Evolutionary conservation across 2,888 invertebrate species (phyloP).

Genomic region (Melieria omissa): DNA sequence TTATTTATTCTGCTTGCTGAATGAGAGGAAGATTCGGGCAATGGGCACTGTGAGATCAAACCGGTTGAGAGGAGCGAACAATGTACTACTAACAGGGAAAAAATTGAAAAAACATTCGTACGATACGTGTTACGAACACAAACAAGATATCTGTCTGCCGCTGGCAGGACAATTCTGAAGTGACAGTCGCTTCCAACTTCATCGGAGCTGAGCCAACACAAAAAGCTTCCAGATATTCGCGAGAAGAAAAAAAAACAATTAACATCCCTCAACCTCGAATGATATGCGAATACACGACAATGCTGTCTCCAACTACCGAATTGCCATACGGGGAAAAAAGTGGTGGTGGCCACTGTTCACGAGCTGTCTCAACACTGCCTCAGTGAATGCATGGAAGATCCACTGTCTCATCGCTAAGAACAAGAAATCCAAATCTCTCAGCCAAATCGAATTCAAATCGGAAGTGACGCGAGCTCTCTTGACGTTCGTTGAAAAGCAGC

Average conservation of each 20-base stretch:
- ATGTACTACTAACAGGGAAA: constrained; percentile 5
- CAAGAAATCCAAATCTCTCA: too few species aligned
- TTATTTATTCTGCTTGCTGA: constrained; percentile 10
- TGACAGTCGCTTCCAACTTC: constrained; percentile 22
- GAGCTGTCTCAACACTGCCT: neutral
- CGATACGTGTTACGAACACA: neutral
- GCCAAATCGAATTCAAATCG: too few species aligned
- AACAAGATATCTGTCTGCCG: too few species aligned
- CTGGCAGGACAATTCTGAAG: constrained; percentile 12
- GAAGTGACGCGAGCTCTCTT: too few species aligned
- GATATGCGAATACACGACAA: constrained; percentile 19
- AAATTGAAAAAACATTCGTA: constrained; percentile 11
- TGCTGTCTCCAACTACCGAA: constrained; percentile 8
- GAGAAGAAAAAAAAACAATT: neutral
- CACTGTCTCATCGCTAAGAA: neutral
- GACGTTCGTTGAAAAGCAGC: too few species aligned
- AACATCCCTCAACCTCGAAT: neutral
- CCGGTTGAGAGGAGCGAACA: constrained; percentile 15
- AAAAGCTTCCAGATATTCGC: constrained; percentile 10
- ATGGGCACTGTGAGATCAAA: constrained; percentile 19
- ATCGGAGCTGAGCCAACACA: constrained; percentile 17
- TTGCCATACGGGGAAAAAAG: constrained; percentile 5
- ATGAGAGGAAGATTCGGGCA: constrained; percentile 14
- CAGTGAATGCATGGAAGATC: constrained; percentile 5
- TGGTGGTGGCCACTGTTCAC: constrained; percentile 3